Evolutionary conservation across 2,797 vertebrate species (phyloP), one percentile per base, ranked within the genome.

Genomic region (Staurois parvus): DNA sequence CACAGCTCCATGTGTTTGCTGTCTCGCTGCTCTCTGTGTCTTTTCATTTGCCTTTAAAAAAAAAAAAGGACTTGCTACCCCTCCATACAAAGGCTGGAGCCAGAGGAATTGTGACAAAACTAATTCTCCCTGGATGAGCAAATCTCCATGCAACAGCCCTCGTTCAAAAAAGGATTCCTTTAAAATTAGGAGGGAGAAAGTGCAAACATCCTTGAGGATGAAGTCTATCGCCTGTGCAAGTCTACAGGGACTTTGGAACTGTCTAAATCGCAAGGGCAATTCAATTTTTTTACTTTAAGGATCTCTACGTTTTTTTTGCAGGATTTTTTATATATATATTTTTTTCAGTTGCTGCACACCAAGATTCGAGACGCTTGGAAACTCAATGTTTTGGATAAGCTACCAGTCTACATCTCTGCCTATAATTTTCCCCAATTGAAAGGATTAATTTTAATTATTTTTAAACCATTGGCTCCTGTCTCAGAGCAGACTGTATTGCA

Each of bases 401-500:
- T 42, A 32, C 19, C 45, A 32, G 59, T 34, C 13, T 69, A 64
- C 34, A 30, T 75, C 34, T 37, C 62, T 81, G 84, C 69, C 79
- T 85, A 73, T 82, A 67, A 68, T 81, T 82, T 85, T 76, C 76
- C 67, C 79, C 79, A 80, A 66, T 74, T 76, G 66, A 81, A 80
- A 85, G 84, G 84, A 81, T 85, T 85, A 69, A 85, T 85, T 85
- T 85, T 81, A 81, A 85, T 85, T 85, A 85, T 89, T 91, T 94
- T 92, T 93, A 93, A 94, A 92, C 94, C 85, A 94, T 87, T 93
- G 94, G 95, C 95, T 93, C 89, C 91, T 89, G 91, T 93, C 94
- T 93, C 92, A 90, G 92, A 91, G 93, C 92, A 91, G 93, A 94
- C 93, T 92, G 95, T 95, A 95, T 95, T 95, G 94, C 92, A 92